Percentiles rank a stretch among this genome's conserved stretches.
phyloP scores from a whole-genome alignment of 2,113 vertebrate genomes.

The Cervus canadensis region DNA sequence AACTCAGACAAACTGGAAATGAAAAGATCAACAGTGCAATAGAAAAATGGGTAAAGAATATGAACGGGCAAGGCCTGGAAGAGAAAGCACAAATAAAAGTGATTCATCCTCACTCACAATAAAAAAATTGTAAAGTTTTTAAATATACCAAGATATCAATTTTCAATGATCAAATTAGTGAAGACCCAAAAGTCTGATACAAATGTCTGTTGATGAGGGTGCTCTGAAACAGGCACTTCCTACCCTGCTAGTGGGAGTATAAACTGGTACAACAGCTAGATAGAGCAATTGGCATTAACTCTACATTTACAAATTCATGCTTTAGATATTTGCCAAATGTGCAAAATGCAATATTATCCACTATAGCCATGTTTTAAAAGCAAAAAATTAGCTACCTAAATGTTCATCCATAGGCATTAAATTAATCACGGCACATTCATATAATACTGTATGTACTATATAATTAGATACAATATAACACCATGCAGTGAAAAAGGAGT shows the following conservation, averaged over 20 bases:
- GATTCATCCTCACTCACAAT: background rate
- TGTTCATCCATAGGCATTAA: background rate
- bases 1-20: background rate
- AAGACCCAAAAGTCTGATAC: background rate
- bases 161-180: background rate
- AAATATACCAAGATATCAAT: background rate
- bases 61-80: background rate
- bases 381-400: background rate
- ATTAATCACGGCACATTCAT: background rate
- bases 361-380: background rate
- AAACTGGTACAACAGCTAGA: background rate
- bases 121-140: background rate
- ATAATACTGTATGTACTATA: background rate
- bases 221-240: background rate
- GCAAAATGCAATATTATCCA: background rate
- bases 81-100: background rate
- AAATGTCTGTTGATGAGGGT: background rate
- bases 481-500: background rate
- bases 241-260: background rate
- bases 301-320: background rate
- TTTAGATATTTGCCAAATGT: background rate
- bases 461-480: background rate
- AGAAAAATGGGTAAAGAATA: background rate
- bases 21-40: background rate
- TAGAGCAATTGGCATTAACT: background rate